Evolutionary conservation across 2,888 invertebrate genomes (phyloP).

Genomic region (Spodoptera exigua): DNA sequence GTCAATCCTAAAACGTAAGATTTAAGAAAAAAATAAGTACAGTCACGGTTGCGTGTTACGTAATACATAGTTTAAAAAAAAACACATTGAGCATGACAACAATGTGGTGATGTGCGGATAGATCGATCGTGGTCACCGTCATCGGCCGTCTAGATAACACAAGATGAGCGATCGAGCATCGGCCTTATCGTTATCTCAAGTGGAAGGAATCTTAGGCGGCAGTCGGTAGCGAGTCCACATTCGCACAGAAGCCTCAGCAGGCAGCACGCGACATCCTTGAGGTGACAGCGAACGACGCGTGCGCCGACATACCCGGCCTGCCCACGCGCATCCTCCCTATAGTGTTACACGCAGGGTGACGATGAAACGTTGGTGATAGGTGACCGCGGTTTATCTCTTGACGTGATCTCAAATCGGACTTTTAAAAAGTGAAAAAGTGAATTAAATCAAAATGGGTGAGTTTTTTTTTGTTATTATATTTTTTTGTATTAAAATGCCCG

Average conservation of each 20-base stretch:
- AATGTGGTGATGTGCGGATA: slow-evolving; percentile 63
- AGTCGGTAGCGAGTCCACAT: slow-evolving; percentile 77
- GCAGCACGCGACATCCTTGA: slow-evolving; percentile 85
- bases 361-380: slow-evolving; percentile 81
- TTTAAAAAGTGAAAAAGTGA: slow-evolving; percentile 76
- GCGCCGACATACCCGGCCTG: slow-evolving; percentile 63
- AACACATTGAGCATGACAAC: slow-evolving; percentile 55
- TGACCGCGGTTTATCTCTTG: slow-evolving; percentile 70
- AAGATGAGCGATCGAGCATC: slow-evolving; percentile 82
- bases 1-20: not conserved
- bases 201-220: slow-evolving; percentile 82
- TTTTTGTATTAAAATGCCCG: too few species aligned
- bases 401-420: slow-evolving; percentile 81
- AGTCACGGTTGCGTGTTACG: slow-evolving; percentile 54
- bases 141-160: slow-evolving; percentile 75
- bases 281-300: slow-evolving; percentile 71
- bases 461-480: not conserved
- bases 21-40: slow-evolving; percentile 9
- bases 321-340: slow-evolving; percentile 70
- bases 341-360: slow-evolving; percentile 76
- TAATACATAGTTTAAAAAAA: slow-evolving; percentile 63
- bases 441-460: slow-evolving; percentile 82
- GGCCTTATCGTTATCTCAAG: slow-evolving; percentile 85
- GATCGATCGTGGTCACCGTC: slow-evolving; percentile 79
- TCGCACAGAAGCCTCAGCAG: slow-evolving; percentile 86